phyloP scores from a whole-genome alignment of 2,797 vertebrate species.

The Nyctalus aviator region DNA sequence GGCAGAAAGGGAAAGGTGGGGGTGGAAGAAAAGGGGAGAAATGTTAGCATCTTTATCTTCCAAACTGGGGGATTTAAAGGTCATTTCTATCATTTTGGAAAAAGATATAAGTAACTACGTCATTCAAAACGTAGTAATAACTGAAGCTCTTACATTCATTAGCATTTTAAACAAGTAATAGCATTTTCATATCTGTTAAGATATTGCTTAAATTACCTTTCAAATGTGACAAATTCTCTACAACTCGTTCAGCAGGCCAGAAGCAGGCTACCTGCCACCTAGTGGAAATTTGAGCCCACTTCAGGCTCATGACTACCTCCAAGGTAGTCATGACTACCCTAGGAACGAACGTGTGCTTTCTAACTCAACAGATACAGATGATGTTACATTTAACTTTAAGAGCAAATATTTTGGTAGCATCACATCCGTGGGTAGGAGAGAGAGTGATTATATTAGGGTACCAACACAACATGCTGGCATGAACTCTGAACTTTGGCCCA shows the following conservation, averaged over 20 bases:
- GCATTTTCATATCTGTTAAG: background rate
- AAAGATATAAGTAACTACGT: background rate
- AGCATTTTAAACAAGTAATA: background rate
- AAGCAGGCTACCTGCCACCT: background rate
- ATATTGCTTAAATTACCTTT: background rate
- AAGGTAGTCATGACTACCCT: background rate
- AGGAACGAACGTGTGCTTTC: background rate
- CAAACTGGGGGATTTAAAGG: background rate
- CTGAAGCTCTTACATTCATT: background rate
- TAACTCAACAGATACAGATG: background rate
- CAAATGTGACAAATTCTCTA: background rate
- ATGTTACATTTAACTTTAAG: background rate
- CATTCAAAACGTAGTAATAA: background rate
- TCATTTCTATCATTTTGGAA: background rate
- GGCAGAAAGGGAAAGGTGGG: background rate
- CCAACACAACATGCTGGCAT: background rate
- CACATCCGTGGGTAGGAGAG: background rate
- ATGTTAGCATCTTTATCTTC: background rate
- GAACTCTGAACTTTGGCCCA: background rate
- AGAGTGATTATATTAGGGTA: background rate
- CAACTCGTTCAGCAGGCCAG: background rate
- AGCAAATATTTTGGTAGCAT: conserved; percentile 3
- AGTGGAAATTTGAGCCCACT: background rate
- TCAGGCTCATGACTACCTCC: background rate
- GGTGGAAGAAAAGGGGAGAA: background rate